These are phyloP conservation scores for Hypanus sabinus DNA, from an alignment of 2,113 vertebrate species.

Conservation along the genomic window DNA sequence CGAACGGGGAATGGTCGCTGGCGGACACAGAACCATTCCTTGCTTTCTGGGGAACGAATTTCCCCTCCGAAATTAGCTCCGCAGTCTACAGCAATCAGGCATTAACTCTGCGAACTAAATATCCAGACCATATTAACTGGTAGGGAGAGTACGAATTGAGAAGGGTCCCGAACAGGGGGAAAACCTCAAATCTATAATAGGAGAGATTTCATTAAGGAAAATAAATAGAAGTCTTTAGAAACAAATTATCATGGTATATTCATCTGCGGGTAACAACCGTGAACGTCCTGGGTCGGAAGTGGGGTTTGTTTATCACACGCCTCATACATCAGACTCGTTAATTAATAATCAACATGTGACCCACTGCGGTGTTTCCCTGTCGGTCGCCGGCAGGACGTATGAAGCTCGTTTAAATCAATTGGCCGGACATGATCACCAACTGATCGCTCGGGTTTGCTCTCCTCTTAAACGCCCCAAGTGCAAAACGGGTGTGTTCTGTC, in stretches of 20 bases:
- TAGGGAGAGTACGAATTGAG: no score
- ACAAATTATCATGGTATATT: background rate
- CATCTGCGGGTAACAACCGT: background rate
- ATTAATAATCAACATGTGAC: conserved; percentile 11
- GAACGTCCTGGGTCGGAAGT: background rate
- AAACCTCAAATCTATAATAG: background rate
- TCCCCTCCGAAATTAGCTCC: no score
- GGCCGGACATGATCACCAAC: background rate
- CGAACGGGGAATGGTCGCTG: background rate
- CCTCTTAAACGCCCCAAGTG: background rate
- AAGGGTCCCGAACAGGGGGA: background rate
- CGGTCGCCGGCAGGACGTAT: background rate
- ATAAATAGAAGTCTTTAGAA: background rate
- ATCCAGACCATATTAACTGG: no score
- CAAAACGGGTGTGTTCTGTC: background rate
- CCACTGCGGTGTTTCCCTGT: background rate
- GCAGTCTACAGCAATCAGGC: no score
- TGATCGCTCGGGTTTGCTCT: background rate
- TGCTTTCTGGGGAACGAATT: background rate
- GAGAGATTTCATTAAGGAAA: background rate
- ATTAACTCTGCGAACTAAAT: no score
- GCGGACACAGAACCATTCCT: background rate
- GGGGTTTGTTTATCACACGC: background rate
- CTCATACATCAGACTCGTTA: conserved; percentile 15
- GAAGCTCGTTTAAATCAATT: background rate